Evolutionary conservation across 2,888 invertebrate species (phyloP), one percentile per base, ranked within the genome.

Genomic region (Alloplasta piceator): DNA sequence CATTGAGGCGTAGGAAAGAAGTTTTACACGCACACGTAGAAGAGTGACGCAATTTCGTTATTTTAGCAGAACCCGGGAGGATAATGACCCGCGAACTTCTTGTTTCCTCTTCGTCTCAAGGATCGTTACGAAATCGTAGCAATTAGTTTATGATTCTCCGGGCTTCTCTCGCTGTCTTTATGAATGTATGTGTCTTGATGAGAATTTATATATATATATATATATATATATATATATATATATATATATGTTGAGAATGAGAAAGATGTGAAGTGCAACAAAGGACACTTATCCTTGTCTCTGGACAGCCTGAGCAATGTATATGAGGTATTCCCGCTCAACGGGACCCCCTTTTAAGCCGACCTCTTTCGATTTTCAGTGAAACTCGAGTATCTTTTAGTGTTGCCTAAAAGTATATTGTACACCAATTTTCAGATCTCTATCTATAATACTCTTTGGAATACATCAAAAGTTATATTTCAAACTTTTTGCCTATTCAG

Each of bases 111-210:
- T 64, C 55, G 58, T 70, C 73, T 86, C 80, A 76, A 84, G 80
- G 82, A 85, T 87, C 82, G 76, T 87, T 86, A 85, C 80, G 86
- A 85, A 86, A 87, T 81, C 74, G 83, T 80, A 78, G 76, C 86
- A 88, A 88, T 88, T 86, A 86, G 67, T 80, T 64, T 79, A 78
- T 78, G 46, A 10, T 10, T n/a, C 26, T 39, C 67, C 50, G 43
- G 46, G 50, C 14, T 39, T 60, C 16, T 16, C 70, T 50, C 10
- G 26, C 50, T n/a, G n/a, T 26, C 26, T 26, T 26, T 26, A 26
- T 26, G 26, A 26, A 26, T 26, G 26, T 26, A 26, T 26, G 55
- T 52, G 58, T 70, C 46, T 26, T 26, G 16, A 12, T 10, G 38
- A 55, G 55, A 38, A 26, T 26, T 26, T 26, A 26, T n/a, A 56